A percentile compares a stretch with the other conserved stretches of the same genome.
Conservation (phyloP, 2,113 vertebrate genomes). For the Macrotis lagotis region DNA sequence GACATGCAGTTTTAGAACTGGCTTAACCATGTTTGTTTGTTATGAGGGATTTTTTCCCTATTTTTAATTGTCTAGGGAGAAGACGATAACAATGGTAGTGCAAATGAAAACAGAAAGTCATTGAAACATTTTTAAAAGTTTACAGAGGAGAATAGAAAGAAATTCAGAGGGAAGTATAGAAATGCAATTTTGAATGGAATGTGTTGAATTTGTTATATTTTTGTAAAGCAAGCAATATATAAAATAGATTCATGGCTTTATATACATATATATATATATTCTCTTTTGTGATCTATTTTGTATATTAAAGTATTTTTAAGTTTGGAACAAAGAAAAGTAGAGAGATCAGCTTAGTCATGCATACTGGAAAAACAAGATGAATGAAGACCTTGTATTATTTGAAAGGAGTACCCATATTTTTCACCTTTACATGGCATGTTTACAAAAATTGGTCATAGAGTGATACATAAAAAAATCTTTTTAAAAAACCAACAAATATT, state of each 20-base stretch:
- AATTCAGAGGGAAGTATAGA: not conserved
- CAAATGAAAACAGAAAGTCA: not conserved
- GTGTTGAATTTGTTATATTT: not conserved
- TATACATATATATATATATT: too few relatives aligned
- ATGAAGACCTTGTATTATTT: not conserved
- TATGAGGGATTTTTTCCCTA: not conserved
- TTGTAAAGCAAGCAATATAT: not conserved
- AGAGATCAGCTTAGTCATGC: not conserved
- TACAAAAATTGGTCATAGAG: not conserved
- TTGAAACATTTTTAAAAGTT: not conserved
- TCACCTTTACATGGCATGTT: not conserved
- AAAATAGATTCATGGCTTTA: not conserved
- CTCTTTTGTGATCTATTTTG: too few relatives aligned
- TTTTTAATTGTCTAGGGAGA: not conserved
- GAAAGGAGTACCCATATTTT: not conserved
- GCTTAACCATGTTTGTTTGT: not conserved
- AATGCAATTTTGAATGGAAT: not conserved
- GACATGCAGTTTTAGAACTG: not conserved
- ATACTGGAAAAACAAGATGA: not conserved
- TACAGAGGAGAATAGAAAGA: not conserved
- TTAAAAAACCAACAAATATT: not conserved
- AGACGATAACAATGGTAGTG: not conserved
- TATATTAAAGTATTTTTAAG: not conserved
- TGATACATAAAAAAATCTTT: not conserved
- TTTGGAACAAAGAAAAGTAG: not conserved